Evolutionary conservation across 2,113 vertebrate species (phyloP), one percentile per base, ranked within the genome.

Genomic region (Peromyscus californicus): DNA sequence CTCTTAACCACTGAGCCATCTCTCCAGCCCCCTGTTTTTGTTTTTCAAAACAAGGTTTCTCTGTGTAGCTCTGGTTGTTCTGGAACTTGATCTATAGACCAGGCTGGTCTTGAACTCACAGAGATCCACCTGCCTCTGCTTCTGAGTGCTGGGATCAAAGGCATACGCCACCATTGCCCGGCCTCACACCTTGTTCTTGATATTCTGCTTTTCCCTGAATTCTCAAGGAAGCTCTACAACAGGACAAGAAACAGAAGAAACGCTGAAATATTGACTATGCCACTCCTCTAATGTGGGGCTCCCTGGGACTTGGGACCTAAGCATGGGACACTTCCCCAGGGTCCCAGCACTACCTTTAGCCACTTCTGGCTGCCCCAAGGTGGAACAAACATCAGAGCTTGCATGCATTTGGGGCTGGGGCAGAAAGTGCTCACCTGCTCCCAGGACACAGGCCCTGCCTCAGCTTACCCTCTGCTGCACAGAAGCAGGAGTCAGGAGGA

Each of bases 151-250:
- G 70, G 70, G n/a, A 10, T 39, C 39, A 74, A 74, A 74, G n/a
- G 70, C 3, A 1, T 39, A 19, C 0, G 4, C n/a, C 69, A 70
- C 33, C 36, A 72, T 19, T 21, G 9, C 36, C 70, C 9, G 19
- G 36, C 17, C 21, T 72, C 17, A 39, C 54, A 63, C 75, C 75
- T 74, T 92, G 33, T 19, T 94, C 69, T 93, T 61, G 82, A 1
- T 74, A 33, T 80, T 95, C 33, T 59, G 65, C 51, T 54, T 96
- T 91, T 85, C 80, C 57, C 88, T 69, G 85, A 92, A 72, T 88
- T 90, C 88, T 61, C 69, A 39, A 94, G 69, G 84, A 91, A 82
- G 65, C 48, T 15, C 8, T 82, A 6, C 75, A 12, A 19, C 29
- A 69, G 75, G 70, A 72, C 70, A 24, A 76, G 31, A 61, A 76